Conservation (phyloP, 1,140 invertebrate species). For the Bacillus rossius region DNA sequence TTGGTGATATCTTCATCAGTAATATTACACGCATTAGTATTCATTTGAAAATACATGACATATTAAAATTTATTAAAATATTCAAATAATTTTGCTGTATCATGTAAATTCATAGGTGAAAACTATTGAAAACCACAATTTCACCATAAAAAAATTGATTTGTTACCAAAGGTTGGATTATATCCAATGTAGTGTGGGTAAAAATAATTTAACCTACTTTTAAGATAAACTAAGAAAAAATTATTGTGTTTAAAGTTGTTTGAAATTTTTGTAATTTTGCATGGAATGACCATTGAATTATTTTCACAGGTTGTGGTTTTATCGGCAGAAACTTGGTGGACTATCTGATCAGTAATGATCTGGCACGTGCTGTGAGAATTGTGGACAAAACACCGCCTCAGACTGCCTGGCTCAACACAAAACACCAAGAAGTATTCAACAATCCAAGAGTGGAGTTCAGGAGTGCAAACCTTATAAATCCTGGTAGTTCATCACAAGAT, state of each 20-base stretch:
- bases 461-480: conserved; percentile 86
- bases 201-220: neutral
- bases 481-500: conserved; percentile 53
- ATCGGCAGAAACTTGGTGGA: conserved; percentile 83
- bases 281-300: conserved; percentile 20
- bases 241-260: neutral
- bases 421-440: conserved; percentile 64
- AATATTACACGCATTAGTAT: no score
- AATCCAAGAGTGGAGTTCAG: conserved; percentile 76
- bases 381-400: conserved; percentile 91
- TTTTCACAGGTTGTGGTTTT: conserved; percentile 77
- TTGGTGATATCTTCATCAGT: no score
- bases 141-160: neutral
- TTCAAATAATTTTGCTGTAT: no score
- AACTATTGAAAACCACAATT: neutral
- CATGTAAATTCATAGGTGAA: no score
- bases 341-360: conserved; percentile 71
- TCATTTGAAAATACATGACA: no score
- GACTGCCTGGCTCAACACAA: conserved; percentile 78
- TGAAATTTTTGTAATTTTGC: neutral
- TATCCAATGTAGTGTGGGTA: neutral
- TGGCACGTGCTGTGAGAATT: conserved; percentile 68
- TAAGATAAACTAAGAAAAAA: conserved; percentile 17
- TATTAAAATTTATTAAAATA: no score
- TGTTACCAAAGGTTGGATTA: conserved; percentile 8